Evolutionary conservation across 2,113 vertebrate species (phyloP).

Genomic region (Notiomystis cincta): DNA sequence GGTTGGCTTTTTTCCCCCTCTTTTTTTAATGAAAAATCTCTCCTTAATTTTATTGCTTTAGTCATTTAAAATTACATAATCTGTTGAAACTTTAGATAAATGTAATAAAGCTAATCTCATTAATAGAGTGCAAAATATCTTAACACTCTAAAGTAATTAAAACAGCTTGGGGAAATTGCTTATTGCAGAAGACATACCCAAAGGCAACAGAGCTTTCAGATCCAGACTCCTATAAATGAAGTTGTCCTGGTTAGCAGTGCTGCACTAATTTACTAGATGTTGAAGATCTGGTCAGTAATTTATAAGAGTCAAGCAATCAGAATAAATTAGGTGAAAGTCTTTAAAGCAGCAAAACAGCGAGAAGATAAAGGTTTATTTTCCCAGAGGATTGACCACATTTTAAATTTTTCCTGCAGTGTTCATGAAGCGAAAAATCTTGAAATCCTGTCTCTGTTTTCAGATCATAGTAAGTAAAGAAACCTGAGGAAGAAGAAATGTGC

Average conservation of each 20-base stretch:
- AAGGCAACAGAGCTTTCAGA: not conserved
- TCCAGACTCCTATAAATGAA: not conserved
- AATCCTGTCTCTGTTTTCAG: not conserved
- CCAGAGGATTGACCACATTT: not conserved
- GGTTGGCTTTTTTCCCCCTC: not conserved
- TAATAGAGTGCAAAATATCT: not conserved
- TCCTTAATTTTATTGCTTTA: not conserved
- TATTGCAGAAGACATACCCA: not conserved
- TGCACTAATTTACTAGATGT: not conserved
- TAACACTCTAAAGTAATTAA: slow-evolving; percentile 3
- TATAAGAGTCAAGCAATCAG: not conserved
- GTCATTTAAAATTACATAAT: slow-evolving; percentile 1
- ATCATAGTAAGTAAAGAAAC: not conserved
- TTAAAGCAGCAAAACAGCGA: not conserved
- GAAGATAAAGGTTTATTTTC: not conserved
- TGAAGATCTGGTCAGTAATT: not conserved
- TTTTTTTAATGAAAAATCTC: not conserved
- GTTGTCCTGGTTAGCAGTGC: not conserved
- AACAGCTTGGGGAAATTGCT: not conserved
- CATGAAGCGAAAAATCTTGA: not conserved
- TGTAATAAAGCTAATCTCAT: slow-evolving; percentile 5
- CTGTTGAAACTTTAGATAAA: slow-evolving; percentile 27
- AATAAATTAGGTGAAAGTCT: not conserved
- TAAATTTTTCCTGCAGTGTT: not conserved
- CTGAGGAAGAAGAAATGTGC: not conserved